phyloP scores from a whole-genome alignment of 2,797 vertebrate genomes.

The Peromyscus melanophrys region DNA sequence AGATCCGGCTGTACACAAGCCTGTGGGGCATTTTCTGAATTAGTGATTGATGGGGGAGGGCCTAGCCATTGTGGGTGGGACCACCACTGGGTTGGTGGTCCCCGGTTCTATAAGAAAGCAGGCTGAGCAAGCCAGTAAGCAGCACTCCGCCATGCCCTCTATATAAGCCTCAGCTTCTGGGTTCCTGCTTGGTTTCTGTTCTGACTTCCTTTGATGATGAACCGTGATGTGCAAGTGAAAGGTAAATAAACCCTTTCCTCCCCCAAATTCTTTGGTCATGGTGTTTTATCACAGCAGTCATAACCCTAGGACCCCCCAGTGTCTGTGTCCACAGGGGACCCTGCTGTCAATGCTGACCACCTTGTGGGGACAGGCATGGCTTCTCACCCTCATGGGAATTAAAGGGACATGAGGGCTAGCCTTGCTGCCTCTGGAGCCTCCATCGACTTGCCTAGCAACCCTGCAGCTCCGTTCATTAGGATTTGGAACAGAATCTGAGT shows the following conservation, averaged over 20 bases:
- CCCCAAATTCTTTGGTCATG: background rate
- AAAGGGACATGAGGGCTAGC: background rate
- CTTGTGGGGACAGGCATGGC: background rate
- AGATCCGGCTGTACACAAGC: background rate
- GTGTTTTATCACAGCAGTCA: background rate
- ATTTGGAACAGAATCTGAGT: conserved; percentile 56
- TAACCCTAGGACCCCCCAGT: background rate
- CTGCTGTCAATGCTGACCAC: background rate
- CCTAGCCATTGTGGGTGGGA: background rate
- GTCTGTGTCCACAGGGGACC: background rate
- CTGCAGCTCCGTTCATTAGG: background rate
- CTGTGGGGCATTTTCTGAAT: background rate
- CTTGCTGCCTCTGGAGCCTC: background rate
- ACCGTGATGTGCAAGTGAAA: background rate
- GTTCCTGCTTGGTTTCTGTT: background rate
- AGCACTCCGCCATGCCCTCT: background rate
- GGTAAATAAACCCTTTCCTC: background rate
- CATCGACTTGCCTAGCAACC: background rate
- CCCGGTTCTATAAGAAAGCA: background rate
- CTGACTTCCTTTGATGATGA: background rate
- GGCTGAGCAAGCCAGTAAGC: background rate
- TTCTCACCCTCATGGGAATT: background rate
- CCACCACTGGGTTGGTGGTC: background rate
- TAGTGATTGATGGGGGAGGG: background rate
- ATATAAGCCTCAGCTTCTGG: background rate